These are phyloP conservation scores for Cyprinus carpio DNA, from an alignment of 2,113 vertebrate species.

Conservation along the genomic window DNA sequence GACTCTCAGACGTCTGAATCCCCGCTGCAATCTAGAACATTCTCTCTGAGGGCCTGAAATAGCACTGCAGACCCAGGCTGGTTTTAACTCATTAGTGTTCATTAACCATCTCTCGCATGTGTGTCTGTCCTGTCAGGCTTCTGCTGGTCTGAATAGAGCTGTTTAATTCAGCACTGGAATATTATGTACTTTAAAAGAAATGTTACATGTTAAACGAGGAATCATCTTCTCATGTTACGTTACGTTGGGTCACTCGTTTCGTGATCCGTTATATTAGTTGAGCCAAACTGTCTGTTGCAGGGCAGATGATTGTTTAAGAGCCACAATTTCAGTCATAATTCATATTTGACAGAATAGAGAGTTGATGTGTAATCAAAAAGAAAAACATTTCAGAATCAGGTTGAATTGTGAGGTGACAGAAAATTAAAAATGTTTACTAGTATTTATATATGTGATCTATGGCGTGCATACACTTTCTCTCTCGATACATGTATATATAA, in stretches of 20 bases:
- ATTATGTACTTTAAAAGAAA: not conserved
- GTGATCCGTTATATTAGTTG: not conserved
- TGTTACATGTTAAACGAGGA: not conserved
- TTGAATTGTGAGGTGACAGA: too few species aligned
- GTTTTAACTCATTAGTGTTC: conserved; percentile 21
- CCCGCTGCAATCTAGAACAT: not conserved
- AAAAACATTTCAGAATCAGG: too few species aligned
- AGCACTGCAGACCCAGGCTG: not conserved
- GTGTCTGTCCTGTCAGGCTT: conserved; percentile 28
- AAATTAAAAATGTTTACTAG: too few species aligned
- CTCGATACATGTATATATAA: too few species aligned
- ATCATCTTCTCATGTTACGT: not conserved
- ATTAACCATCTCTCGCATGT: not conserved
- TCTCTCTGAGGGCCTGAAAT: not conserved
- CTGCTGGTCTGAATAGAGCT: not conserved
- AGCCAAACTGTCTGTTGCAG: not conserved
- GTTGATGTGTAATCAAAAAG: too few species aligned
- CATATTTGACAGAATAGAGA: too few species aligned
- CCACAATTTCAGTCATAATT: too few species aligned
- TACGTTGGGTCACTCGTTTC: too few species aligned
- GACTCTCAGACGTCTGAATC: conserved; percentile 3
- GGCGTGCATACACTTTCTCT: too few species aligned
- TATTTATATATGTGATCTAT: too few species aligned
- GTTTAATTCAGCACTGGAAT: not conserved
- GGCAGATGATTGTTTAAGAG: not conserved